Conservation (phyloP, 1,140 invertebrate species). For the Procambarus virginalis region DNA sequence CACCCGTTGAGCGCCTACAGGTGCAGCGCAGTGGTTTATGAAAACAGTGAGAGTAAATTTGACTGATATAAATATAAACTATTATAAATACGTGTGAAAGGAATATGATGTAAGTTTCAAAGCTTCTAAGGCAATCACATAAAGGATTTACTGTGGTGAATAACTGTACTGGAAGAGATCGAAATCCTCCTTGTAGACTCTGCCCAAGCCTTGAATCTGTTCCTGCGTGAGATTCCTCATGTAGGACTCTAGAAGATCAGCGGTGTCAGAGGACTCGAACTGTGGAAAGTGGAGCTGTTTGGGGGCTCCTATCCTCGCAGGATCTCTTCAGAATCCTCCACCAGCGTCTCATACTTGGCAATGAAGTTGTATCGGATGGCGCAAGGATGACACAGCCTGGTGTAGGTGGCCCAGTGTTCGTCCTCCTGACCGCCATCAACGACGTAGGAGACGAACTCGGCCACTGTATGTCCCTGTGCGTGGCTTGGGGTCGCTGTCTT, state of each 20-base stretch:
- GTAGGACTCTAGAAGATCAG: background rate
- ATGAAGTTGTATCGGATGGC: constrained; percentile 47
- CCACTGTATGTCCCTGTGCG: background rate
- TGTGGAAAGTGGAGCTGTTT: constrained; percentile 27
- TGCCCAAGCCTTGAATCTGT: too few relatives aligned
- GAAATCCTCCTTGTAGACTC: too few relatives aligned
- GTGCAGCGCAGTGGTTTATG: too few relatives aligned
- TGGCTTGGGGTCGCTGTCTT: background rate
- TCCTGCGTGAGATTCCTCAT: constrained; percentile 1
- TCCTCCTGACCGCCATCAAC: background rate
- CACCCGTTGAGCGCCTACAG: too few relatives aligned
- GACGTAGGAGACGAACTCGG: background rate
- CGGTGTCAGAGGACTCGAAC: constrained; percentile 24
- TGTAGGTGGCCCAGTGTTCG: background rate
- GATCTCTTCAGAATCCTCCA: constrained; percentile 39
- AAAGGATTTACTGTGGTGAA: too few relatives aligned
- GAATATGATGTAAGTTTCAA: too few relatives aligned
- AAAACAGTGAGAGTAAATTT: too few relatives aligned
- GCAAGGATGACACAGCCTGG: background rate
- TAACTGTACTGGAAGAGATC: too few relatives aligned
- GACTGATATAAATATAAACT: too few relatives aligned
- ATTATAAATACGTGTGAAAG: too few relatives aligned
- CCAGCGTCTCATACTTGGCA: constrained; percentile 50
- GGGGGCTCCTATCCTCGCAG: constrained; percentile 33
- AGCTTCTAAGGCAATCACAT: too few relatives aligned